Evolutionary conservation across 2,797 vertebrate species (phyloP), one percentile per base, ranked within the genome.

Genomic region (Ataeniobius toweri): DNA sequence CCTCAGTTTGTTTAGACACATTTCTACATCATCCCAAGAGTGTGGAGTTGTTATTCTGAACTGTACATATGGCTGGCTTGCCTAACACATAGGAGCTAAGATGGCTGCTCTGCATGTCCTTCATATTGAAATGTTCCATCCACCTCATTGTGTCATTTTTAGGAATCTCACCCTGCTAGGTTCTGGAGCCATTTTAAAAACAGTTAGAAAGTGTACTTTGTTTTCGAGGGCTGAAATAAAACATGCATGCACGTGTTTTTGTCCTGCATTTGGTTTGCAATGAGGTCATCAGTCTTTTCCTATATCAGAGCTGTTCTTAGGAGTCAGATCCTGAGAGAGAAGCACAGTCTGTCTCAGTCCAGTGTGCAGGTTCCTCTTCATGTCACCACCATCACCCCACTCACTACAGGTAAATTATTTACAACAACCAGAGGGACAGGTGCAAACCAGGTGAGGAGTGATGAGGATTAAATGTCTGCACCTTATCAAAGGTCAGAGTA

Each of bases 401-500:
- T 72, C 39, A 0, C 78, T 73, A 83, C 79, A 77, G 86, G 83
- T 67, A 79, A 81, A 76, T 59, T 95, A 95, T 95, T 94, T 95
- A 95, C 93, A 95, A 53, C 88, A 83, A 82, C 76, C 82, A 48
- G 78, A 75, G 69, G 83, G 73, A 46, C 20, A 63, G 74, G 79
- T 61, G 83, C 79, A 78, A 88, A 89, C 73, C 72, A 80, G 79
- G 78, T 73, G 81, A 80, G 80, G 78, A 79, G 80, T 77, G 83
- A 82, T 75, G 89, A 71, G 79, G 48, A 81, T 6, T 65, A 72
- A 74, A 59, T 53, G 80, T 77, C 68, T 63, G 72, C 69, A 31
- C 77, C 48, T 36, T 58, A 36, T 28, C 18, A 58, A 13, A 59
- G 80, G 55, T 87, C 77, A 22, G 67, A 67, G 55, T 1, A 28